Evolutionary conservation across 2,113 vertebrate species (phyloP).

Genomic region (Sula dactylatra): DNA sequence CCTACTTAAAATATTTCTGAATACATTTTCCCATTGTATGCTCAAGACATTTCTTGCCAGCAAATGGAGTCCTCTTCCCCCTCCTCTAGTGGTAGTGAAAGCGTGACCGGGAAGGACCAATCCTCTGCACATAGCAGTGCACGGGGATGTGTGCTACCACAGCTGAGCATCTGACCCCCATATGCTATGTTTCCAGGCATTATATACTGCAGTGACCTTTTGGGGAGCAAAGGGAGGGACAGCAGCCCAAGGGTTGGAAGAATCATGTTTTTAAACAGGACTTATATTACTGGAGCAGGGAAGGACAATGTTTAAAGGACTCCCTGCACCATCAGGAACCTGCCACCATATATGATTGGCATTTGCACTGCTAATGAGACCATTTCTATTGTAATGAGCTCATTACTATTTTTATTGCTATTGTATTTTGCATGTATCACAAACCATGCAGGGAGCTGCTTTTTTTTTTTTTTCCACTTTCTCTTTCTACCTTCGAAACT

Average conservation of each 20-base stretch:
- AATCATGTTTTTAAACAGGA: neutral
- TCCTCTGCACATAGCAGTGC: neutral
- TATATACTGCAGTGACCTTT: neutral
- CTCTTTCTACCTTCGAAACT: neutral
- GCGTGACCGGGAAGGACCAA: neutral
- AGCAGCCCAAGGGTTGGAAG: neutral
- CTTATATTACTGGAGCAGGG: neutral
- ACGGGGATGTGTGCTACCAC: neutral
- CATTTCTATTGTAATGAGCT: slow-evolving; percentile 32
- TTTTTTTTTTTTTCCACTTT: slow-evolving; percentile 22
- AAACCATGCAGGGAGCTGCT: neutral
- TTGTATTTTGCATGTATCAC: slow-evolving; percentile 46
- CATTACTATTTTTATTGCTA: slow-evolving; percentile 50
- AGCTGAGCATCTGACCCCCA: neutral
- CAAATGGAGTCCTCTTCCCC: neutral
- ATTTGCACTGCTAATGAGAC: slow-evolving; percentile 43
- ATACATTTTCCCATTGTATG: neutral
- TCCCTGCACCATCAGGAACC: neutral
- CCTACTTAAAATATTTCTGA: neutral
- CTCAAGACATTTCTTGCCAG: neutral
- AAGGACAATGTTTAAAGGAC: neutral
- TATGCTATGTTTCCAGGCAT: rapidly evolving
- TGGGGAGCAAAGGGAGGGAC: neutral
- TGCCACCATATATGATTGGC: neutral
- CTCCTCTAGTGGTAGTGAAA: neutral